phyloP scores from a whole-genome alignment of 2,797 vertebrate species.

The Chrysocyon brachyurus region DNA sequence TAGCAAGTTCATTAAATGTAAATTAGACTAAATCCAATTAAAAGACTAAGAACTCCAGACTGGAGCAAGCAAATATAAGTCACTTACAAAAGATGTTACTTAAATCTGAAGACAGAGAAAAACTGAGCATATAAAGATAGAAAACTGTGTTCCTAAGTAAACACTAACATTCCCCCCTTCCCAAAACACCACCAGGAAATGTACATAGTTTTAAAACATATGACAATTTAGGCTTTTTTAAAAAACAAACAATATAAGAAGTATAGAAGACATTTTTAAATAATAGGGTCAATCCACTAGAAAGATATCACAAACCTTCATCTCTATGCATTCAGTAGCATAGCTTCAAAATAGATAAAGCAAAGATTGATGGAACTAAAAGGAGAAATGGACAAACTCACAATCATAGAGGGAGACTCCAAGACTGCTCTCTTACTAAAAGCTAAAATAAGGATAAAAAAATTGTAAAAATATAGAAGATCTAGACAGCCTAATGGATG shows the following conservation, averaged over 20 bases:
- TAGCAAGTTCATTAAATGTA: conserved; percentile 45
- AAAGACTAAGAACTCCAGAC: neutral
- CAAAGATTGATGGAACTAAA: neutral
- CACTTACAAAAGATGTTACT: neutral
- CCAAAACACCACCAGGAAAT: neutral
- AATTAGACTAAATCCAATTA: conserved; percentile 38
- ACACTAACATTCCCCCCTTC: neutral
- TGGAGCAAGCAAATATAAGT: neutral
- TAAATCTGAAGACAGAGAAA: neutral
- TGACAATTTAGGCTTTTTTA: neutral
- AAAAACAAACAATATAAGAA: neutral
- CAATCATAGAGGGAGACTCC: neutral
- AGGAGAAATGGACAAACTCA: neutral
- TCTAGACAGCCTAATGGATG: neutral
- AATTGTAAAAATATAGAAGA: neutral
- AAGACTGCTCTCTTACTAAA: neutral
- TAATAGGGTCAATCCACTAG: neutral
- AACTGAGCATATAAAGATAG: neutral
- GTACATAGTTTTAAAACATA: neutral
- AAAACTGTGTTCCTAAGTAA: neutral
- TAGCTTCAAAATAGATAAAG: neutral
- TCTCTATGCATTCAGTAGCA: neutral
- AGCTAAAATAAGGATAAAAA: neutral
- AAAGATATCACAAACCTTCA: neutral
- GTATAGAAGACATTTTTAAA: neutral